Evolutionary conservation across 2,888 invertebrate genomes (phyloP), one percentile per base, ranked within the genome.

Genomic region (Platyscelio sp.): DNA sequence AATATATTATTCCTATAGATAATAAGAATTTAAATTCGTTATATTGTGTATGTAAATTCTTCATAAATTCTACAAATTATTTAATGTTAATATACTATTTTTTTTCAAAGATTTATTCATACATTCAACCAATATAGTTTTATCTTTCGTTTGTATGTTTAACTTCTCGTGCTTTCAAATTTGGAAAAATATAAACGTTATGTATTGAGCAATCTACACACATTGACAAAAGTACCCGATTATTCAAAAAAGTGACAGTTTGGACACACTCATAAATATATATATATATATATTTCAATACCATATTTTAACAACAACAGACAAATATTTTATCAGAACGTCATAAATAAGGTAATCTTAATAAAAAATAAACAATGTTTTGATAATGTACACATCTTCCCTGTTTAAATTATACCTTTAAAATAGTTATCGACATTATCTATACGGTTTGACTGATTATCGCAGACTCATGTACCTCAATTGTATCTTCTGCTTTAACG

Each of bases 71-170:
- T n/a, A n/a, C n/a, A n/a, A n/a, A n/a, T n/a, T n/a, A n/a, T n/a
- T n/a, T n/a, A n/a, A n/a, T n/a, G n/a, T n/a, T n/a, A n/a, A n/a
- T n/a, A n/a, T n/a, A n/a, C n/a, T n/a, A n/a, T n/a, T n/a, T n/a
- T n/a, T n/a, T n/a, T n/a, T n/a, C n/a, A n/a, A n/a, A n/a, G n/a
- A n/a, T n/a, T n/a, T 76, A 76, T 76, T 56, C 68, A 68, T 68
- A 38, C 60, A 49, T 60, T 68, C 76, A 60, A 68, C 49, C 56
- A 65, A 27, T 22, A 38, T 20, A 24, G 40, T 76, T 58, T 76
- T 67, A 76, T 76, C 67, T 60, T 74, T n/a, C 33, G 40, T 51
- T 76, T 56, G 56, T 68, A 49, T 49, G 49, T 76, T 76, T 58
- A 68, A 60, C 58, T 49, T 33, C 33, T 33, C 11, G 33, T 33